phyloP scores from a whole-genome alignment of 2,113 vertebrate species.

The Sebastes fasciatus region DNA sequence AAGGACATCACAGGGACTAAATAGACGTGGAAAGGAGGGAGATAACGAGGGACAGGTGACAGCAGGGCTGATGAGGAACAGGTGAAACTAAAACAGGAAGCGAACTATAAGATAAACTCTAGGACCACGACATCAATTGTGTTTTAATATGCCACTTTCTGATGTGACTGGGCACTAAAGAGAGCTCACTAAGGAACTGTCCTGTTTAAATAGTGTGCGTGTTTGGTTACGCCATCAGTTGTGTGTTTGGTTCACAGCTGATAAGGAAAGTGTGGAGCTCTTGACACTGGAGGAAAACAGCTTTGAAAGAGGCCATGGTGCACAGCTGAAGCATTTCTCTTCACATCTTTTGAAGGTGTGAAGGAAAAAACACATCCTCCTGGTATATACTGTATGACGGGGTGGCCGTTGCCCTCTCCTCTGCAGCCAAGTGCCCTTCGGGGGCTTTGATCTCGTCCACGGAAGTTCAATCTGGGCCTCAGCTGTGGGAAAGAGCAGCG shows the following conservation, averaged over 20 bases:
- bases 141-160: neutral
- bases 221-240: neutral
- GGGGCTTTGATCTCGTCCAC: conserved; percentile 71
- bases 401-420: conserved; percentile 41
- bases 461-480: conserved; percentile 58
- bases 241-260: conserved; percentile 31
- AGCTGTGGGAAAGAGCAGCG: conserved; percentile 69
- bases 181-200: neutral
- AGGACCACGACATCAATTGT: neutral
- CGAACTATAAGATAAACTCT: too few relatives aligned
- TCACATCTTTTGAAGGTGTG: conserved; percentile 52
- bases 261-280: conserved; percentile 11
- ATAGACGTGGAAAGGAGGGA: too few relatives aligned
- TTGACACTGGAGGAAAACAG: neutral
- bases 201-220: neutral
- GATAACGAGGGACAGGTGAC: too few relatives aligned
- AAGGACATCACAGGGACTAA: too few relatives aligned
- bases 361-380: conserved; percentile 60
- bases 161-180: neutral
- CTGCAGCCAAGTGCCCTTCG: conserved; percentile 10
- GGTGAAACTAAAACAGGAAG: too few relatives aligned
- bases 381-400: conserved; percentile 3
- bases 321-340: conserved; percentile 41
- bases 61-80: too few relatives aligned
- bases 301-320: conserved; percentile 1